These are phyloP conservation scores for Smutsia temminckii DNA, from an alignment of 2,797 vertebrate genomes.

Conservation along the genomic window DNA sequence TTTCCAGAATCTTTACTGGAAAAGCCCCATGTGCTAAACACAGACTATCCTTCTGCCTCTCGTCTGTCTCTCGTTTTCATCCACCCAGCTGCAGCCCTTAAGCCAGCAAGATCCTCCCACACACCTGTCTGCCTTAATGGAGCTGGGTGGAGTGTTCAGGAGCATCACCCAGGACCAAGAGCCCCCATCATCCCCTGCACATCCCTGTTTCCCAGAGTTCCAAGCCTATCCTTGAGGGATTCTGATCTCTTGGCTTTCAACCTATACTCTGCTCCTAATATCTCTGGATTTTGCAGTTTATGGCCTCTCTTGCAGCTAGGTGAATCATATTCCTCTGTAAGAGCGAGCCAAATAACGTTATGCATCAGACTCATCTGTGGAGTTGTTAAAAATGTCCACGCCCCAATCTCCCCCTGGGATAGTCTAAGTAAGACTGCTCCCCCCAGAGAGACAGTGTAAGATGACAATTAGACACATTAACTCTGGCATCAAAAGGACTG, in stretches of 20 bases:
- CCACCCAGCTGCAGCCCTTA: not conserved
- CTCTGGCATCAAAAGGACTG: not conserved
- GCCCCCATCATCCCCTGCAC: not conserved
- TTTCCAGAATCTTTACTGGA: not conserved
- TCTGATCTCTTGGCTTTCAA: not conserved
- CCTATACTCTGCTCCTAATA: no score
- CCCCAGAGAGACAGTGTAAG: rapidly evolving
- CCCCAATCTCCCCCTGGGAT: not conserved
- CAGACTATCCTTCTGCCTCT: not conserved
- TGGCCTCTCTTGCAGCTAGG: not conserved
- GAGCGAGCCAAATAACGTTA: not conserved
- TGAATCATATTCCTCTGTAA: not conserved
- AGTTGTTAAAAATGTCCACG: not conserved
- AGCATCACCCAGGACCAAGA: not conserved
- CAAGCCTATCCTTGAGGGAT: not conserved
- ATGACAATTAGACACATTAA: not conserved
- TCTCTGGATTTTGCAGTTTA: not conserved
- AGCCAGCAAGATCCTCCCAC: not conserved
- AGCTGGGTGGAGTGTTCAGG: not conserved
- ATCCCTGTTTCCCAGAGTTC: not conserved
- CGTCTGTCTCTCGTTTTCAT: not conserved
- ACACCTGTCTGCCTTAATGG: not conserved
- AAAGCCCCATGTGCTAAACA: not conserved
- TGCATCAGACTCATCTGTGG: rapidly evolving
- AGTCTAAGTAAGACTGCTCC: no score